Conservation (phyloP, 2,888 invertebrate genomes). For the Nezara viridula region DNA sequence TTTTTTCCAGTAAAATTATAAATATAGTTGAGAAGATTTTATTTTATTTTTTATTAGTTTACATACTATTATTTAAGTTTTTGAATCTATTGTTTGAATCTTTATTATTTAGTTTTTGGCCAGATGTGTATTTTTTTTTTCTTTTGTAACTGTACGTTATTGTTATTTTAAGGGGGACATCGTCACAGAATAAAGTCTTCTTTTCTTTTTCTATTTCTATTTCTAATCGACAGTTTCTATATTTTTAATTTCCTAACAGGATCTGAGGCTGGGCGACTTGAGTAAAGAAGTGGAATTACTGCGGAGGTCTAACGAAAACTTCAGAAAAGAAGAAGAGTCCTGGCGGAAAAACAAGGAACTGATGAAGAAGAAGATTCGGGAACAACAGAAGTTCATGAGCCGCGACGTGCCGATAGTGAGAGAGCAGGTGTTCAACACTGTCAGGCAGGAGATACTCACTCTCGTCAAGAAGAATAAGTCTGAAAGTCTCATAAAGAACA, state of each 20-base stretch:
- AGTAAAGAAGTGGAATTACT: constrained; percentile 4
- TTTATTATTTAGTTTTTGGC: too few species aligned
- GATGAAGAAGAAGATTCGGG: constrained; percentile 18
- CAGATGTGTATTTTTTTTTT: too few species aligned
- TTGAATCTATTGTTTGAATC: too few species aligned
- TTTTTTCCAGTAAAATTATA: too few species aligned
- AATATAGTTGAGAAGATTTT: too few species aligned
- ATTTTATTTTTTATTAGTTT: too few species aligned
- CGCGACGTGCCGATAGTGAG: neutral
- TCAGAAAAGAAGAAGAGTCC: neutral
- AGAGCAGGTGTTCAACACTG: neutral
- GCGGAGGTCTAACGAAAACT: constrained; percentile 26
- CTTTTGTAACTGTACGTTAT: too few species aligned
- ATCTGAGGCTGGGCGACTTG: neutral
- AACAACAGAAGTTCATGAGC: neutral
- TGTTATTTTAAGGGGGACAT: too few species aligned
- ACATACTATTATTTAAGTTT: too few species aligned
- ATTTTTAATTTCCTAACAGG: neutral
- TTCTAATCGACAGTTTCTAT: too few species aligned
- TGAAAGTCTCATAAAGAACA: neutral
- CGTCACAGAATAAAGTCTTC: too few species aligned
- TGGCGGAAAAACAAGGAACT: constrained; percentile 1
- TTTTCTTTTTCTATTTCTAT: too few species aligned
- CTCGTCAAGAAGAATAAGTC: constrained; percentile 45
- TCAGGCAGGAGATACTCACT: neutral